Base-by-base conservation (phyloP, 92 coral and sea anemone genomes). In the Chrysogorgia sp. region DNA sequence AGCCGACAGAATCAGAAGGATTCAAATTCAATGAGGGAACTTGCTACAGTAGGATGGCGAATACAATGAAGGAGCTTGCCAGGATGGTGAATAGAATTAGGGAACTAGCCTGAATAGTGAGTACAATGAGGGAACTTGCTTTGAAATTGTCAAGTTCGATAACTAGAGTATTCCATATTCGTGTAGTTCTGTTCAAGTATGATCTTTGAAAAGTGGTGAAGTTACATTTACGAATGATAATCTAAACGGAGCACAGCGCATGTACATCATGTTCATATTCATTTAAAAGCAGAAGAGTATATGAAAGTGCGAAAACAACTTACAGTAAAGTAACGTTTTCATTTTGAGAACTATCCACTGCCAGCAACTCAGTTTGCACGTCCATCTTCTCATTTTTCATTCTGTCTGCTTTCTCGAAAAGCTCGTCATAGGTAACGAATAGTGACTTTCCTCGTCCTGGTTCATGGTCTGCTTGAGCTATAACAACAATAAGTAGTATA, bases 391-490 rank as follows among this genome's bases (percentile, higher is more conserved):
- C 61, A 47, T 35, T 69, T n/a, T 45, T 69, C 41, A 69, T 12
- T 20, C 30, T 28, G n/a, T 69, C 76, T 37, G 76, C 76, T 26
- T 45, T 69, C 59, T 69, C 48, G 24, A 17, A 40, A 12, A 69
- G 29, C 14, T 48, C 76, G 3, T 69, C 59, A 30, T 69, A 69
- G 33, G 76, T 69, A 29, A 69, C 61, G n/a, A 69, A 69, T n/a
- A 69, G 28, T 7, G 76, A 49, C 17, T 45, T 34, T 15, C 40
- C 31, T 45, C 55, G 52, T 24, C n/a, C 24, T 22, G 12, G 21
- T 14, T 69, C 60, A n/a, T n/a, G n/a, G 21, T 49, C 76, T 10
- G 76, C 59, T 43, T 45, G 56, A 69, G 52, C 76, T 69, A 49
- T 45, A 49, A 30, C 76, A 69, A 23, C 10, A 47, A 64, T 26